phyloP scores from a whole-genome alignment of 2,113 vertebrate species.

The Chionis minor region DNA sequence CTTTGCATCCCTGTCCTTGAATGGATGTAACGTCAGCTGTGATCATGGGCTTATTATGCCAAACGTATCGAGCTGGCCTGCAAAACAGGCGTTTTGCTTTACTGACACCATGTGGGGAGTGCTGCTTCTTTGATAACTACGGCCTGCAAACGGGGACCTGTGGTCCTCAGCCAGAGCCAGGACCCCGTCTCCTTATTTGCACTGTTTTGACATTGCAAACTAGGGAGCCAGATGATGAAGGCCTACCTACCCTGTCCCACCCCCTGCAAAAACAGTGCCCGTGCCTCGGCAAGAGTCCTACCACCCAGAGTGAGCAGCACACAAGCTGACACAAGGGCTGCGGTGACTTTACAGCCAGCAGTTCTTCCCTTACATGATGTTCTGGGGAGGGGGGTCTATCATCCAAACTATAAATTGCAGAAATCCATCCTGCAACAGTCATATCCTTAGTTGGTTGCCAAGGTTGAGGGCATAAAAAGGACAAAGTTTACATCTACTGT shows the following conservation, averaged over 20 bases:
- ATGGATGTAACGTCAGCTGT: neutral
- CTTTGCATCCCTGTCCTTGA: neutral
- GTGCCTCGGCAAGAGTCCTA: neutral
- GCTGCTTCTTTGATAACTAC: fast-evolving
- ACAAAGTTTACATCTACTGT: neutral
- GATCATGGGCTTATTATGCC: neutral
- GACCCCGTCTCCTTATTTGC: neutral
- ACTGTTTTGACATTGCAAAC: neutral
- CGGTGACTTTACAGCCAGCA: fast-evolving
- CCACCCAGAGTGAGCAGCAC: fast-evolving
- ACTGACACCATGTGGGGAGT: neutral
- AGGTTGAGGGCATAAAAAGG: neutral
- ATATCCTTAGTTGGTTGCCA: neutral
- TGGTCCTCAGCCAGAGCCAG: neutral
- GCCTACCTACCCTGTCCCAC: neutral
- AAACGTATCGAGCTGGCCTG: neutral
- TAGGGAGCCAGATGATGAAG: neutral
- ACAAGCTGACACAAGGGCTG: neutral
- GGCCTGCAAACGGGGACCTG: neutral
- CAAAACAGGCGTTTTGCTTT: neutral
- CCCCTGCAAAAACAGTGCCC: neutral
- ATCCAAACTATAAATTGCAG: fast-evolving
- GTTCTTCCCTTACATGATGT: neutral
- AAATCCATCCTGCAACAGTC: neutral
- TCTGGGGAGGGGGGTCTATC: neutral